Conservation (phyloP, 2,113 vertebrate species). For the Callipepla squamata region DNA sequence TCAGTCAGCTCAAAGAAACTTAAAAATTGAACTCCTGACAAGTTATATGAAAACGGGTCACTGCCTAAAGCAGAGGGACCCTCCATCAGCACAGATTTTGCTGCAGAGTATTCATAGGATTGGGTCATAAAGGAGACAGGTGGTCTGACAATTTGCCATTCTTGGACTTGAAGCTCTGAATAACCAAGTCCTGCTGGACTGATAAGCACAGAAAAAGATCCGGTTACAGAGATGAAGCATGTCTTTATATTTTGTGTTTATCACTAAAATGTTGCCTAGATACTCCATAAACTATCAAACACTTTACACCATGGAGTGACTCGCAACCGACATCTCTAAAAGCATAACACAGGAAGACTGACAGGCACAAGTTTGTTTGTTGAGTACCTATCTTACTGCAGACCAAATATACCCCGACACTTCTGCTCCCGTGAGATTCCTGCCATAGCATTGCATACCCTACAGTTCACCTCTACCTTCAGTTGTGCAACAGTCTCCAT, state of each 20-base stretch:
- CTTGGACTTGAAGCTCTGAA: background rate
- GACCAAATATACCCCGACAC: background rate
- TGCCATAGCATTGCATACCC: background rate
- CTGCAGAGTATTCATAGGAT: background rate
- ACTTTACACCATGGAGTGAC: background rate
- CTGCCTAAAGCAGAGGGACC: background rate
- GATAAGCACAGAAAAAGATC: background rate
- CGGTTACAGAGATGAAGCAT: slow-evolving; percentile 4
- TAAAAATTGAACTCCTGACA: slow-evolving; percentile 17
- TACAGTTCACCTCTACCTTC: background rate
- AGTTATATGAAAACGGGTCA: background rate
- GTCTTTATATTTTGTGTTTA: slow-evolving; percentile 29
- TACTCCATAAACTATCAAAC: slow-evolving; percentile 47
- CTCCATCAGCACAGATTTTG: background rate
- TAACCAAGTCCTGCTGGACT: background rate
- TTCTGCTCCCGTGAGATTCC: rapidly evolving
- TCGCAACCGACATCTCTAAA: background rate
- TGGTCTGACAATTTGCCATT: background rate
- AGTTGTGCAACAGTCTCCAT: background rate
- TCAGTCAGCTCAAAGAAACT: background rate
- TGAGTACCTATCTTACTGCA: background rate
- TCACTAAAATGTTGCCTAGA: slow-evolving; percentile 56
- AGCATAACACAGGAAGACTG: background rate
- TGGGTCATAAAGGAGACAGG: rapidly evolving
- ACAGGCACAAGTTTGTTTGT: slow-evolving; percentile 61